phyloP scores from a whole-genome alignment of 2,113 vertebrate species.

The Plecturocebus donacophilus region DNA sequence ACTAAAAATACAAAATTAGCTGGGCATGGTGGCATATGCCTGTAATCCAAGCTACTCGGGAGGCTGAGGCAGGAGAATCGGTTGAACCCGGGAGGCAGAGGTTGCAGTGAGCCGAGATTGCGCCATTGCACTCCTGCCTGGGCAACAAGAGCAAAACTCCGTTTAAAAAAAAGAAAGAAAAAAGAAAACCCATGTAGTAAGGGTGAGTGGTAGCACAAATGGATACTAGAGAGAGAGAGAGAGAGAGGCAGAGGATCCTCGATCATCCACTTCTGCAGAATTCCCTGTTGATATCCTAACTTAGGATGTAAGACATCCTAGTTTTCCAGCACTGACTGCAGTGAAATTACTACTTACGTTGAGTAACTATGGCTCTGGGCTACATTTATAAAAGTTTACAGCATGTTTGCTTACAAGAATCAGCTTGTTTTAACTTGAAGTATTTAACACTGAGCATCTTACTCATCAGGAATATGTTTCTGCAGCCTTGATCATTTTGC shows the following conservation, averaged over 20 bases:
- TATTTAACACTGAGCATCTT: background rate
- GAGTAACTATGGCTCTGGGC: background rate
- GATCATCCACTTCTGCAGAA: background rate
- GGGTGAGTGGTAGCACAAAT: background rate
- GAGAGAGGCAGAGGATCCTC: background rate
- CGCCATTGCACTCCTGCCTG: no score
- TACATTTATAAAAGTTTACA: background rate
- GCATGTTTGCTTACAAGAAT: background rate
- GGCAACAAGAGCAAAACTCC: no score
- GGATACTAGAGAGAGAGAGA: background rate
- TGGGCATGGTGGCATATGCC: no score
- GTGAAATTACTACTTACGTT: background rate
- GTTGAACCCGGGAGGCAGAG: no score
- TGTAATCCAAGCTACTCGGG: no score
- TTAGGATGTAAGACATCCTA: background rate
- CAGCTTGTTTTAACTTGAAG: background rate
- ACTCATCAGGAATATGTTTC: slow-evolving; percentile 13
- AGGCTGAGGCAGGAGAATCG: no score
- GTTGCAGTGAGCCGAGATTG: no score
- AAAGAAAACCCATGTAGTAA: background rate
- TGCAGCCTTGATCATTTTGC: background rate
- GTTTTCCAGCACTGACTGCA: background rate
- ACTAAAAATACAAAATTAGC: no score
- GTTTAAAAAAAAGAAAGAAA: no score
- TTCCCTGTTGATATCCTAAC: background rate